These are phyloP conservation scores for Venustaconcha ellipsiformis DNA, from an alignment of 1,140 invertebrate species.

Conservation along the genomic window DNA sequence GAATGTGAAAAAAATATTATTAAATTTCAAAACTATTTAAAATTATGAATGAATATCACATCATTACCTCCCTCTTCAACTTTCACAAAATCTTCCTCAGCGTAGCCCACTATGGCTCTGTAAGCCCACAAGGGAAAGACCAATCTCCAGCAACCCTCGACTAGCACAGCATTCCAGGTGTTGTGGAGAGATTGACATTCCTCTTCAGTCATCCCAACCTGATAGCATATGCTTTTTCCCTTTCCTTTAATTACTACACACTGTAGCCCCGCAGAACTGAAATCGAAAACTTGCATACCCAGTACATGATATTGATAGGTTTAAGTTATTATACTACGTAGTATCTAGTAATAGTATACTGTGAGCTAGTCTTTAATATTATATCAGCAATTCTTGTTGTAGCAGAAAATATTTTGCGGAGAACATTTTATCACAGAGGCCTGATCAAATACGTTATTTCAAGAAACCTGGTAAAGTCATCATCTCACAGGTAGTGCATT, in stretches of 20 bases:
- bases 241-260: conserved; percentile 99
- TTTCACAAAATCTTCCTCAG: conserved; percentile 19
- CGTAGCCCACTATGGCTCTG: conserved; percentile 4
- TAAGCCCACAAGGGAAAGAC: conserved; percentile 34
- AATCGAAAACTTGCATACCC: conserved; percentile 43
- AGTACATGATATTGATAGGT: too few species aligned
- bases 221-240: conserved; percentile 96
- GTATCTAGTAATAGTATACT: background rate
- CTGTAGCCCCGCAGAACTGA: conserved; percentile 95
- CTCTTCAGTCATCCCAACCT: conserved; percentile 73
- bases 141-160: conserved; percentile 35
- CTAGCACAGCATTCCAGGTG: conserved; percentile 35
- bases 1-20: too few species aligned
- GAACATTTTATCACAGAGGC: background rate
- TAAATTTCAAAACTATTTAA: background rate
- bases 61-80: conserved; percentile 7
- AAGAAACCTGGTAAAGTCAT: too few species aligned
- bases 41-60: conserved; percentile 1
- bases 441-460: background rate
- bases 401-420: background rate
- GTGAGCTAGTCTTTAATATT: too few species aligned
- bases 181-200: conserved; percentile 87
- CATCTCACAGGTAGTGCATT: too few species aligned
- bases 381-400: background rate
- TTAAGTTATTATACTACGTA: background rate